Percentiles rank a stretch among this genome's conserved stretches.
Evolutionary conservation across 2,113 vertebrate genomes (phyloP).

Genomic region (Chaetops frenatus): DNA sequence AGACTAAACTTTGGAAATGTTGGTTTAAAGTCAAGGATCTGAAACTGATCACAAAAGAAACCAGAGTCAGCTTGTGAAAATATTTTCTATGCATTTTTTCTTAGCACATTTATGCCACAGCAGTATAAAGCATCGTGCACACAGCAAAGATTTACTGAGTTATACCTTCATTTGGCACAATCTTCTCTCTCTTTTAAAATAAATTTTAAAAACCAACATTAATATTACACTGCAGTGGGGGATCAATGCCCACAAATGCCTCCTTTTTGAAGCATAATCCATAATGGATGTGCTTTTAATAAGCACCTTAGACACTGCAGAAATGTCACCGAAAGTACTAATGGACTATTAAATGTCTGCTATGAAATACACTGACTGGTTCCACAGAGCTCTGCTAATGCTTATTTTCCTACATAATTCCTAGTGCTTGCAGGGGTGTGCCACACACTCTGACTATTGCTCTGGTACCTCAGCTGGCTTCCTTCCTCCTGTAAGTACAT

Average conservation of each 20-base stretch:
- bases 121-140: neutral
- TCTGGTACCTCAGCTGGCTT: neutral
- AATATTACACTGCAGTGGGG: neutral
- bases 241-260: neutral
- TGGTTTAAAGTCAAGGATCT: neutral
- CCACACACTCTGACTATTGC: neutral
- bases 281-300: neutral
- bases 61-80: neutral
- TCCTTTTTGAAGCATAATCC: neutral
- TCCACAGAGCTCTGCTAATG: neutral
- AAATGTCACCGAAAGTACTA: neutral
- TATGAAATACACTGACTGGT: neutral
- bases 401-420: neutral
- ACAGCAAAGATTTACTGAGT: neutral
- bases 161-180: neutral
- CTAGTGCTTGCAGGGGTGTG: neutral
- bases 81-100: slow-evolving; percentile 8
- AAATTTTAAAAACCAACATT: neutral
- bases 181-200: neutral
- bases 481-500: neutral
- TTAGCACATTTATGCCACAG: neutral
- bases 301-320: neutral
- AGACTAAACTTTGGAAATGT: slow-evolving; percentile 14
- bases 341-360: neutral
- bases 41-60: neutral